Evolutionary conservation across 2,113 vertebrate species (phyloP).

Genomic region (Orientallactaga bullata): DNA sequence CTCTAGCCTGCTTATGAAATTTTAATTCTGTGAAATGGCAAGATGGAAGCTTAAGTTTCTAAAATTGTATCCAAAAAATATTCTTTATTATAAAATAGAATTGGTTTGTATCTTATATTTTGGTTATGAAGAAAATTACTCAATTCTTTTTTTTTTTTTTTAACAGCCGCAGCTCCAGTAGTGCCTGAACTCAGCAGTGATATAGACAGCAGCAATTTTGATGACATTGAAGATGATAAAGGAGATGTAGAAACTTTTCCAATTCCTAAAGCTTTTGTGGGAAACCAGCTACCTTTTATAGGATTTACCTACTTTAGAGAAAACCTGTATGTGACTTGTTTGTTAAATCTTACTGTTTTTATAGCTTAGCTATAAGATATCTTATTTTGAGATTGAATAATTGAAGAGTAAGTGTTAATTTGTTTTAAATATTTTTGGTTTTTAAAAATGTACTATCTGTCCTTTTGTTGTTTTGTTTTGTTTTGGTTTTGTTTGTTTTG

Average conservation of each 20-base stretch:
- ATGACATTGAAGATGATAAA: constrained; percentile 98
- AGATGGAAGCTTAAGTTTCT: background rate
- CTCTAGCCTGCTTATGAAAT: background rate
- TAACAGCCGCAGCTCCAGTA: constrained; percentile 95
- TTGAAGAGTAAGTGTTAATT: constrained; percentile 34
- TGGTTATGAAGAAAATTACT: constrained; percentile 66
- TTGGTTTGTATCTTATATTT: background rate
- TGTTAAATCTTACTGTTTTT: constrained; percentile 51
- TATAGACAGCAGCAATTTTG: constrained; percentile 99
- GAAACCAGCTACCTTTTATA: constrained; percentile 98
- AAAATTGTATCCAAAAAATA: background rate
- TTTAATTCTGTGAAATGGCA: constrained; percentile 52
- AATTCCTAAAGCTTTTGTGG: constrained; percentile 97
- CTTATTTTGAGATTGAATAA: constrained; percentile 29
- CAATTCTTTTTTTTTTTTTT: constrained; percentile 43
- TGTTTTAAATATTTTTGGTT: constrained; percentile 57
- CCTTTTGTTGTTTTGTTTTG: too few species aligned
- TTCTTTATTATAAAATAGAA: background rate
- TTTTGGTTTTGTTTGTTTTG: too few species aligned
- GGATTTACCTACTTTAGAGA: constrained; percentile 99
- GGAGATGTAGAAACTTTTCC: constrained; percentile 98
- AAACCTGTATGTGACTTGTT: constrained; percentile 92
- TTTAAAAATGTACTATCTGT: background rate
- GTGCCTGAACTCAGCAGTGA: constrained; percentile 99
- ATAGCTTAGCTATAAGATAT: constrained; percentile 14